phyloP scores from a whole-genome alignment of 2,113 vertebrate genomes.

The Gallinago undulata region DNA sequence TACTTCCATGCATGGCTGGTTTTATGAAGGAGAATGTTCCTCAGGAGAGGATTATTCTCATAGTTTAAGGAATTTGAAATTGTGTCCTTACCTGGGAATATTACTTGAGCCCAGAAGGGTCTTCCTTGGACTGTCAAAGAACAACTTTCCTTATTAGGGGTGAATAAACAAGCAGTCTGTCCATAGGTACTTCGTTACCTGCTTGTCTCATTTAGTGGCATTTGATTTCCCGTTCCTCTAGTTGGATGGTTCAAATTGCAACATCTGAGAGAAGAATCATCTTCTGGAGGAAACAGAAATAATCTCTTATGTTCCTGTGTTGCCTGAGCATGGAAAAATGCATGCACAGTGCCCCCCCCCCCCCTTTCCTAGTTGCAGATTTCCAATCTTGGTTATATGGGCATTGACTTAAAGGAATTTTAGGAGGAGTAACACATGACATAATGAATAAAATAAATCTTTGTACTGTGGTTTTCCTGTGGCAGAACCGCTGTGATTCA shows the following conservation, averaged over 20 bases:
- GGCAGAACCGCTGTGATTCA: not conserved
- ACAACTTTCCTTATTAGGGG: not conserved
- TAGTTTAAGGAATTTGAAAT: not conserved
- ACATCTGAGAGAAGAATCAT: not conserved
- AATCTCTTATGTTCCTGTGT: not conserved
- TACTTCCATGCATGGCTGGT: not conserved
- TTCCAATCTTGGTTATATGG: not conserved
- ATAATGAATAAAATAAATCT: not conserved
- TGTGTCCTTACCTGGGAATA: not conserved
- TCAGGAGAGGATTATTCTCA: not conserved
- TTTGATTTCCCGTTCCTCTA: not conserved
- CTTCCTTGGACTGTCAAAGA: not conserved
- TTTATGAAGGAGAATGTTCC: not conserved
- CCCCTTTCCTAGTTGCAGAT: not conserved
- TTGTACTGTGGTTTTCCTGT: not conserved
- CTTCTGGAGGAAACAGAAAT: not conserved
- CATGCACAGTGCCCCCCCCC: not conserved
- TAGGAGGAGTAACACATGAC: not conserved
- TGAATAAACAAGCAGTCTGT: not conserved
- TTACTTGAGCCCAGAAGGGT: not conserved
- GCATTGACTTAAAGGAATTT: not conserved
- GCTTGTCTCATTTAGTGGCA: not conserved
- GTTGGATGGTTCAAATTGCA: not conserved
- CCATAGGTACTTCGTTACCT: not conserved
- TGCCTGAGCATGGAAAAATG: not conserved